phyloP scores from a whole-genome alignment of 1,140 invertebrate genomes.

The Ptiloglossa arizonensis region DNA sequence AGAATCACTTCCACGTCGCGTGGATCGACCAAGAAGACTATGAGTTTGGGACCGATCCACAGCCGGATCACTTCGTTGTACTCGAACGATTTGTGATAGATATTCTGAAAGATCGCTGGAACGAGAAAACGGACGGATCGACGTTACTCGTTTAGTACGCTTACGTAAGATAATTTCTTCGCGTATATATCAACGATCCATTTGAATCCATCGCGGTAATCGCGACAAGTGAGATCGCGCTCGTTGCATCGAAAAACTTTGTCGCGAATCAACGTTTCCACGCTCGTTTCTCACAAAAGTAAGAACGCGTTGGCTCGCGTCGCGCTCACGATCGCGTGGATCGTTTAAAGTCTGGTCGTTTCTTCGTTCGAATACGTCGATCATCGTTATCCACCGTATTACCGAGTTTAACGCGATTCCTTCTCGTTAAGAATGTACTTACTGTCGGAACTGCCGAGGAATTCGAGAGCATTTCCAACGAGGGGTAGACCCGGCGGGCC shows the following conservation, averaged over 20 bases:
- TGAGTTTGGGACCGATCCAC: constrained; percentile 88
- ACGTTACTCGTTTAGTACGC: background rate
- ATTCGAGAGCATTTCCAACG: constrained; percentile 87
- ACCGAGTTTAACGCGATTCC: background rate
- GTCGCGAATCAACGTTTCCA: no score
- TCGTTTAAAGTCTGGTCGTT: no score
- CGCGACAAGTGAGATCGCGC: no score
- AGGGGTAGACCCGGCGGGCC: constrained; percentile 87
- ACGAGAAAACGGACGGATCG: background rate
- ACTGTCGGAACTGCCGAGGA: constrained; percentile 86
- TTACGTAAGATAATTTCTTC: constrained; percentile 6
- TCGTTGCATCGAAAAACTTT: no score
- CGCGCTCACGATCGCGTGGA: no score
- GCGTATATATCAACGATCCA: no score
- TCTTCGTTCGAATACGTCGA: no score
- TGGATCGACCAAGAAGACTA: constrained; percentile 88
- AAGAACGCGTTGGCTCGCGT: no score
- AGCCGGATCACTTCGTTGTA: constrained; percentile 85
- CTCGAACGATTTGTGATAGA: constrained; percentile 83
- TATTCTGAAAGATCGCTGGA: constrained; percentile 86
- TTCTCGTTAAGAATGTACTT: constrained; percentile 53
- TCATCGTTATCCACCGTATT: no score
- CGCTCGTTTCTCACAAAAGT: no score
- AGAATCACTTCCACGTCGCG: constrained; percentile 88
- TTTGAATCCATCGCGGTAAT: no score